Evolutionary conservation across 1,140 invertebrate species (phyloP).

Genomic region (Matsumurasca onukii): DNA sequence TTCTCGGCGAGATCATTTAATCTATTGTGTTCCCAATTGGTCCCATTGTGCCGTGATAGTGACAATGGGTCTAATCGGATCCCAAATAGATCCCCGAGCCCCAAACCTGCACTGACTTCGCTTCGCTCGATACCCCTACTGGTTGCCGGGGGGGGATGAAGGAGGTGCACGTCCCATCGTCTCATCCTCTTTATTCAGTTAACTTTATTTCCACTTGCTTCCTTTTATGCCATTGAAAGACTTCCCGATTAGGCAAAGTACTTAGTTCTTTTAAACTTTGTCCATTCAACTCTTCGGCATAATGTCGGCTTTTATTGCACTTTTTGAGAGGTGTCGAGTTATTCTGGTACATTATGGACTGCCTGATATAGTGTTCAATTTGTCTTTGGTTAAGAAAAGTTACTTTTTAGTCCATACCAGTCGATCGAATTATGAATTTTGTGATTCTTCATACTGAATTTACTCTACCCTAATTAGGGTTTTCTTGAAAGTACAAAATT

Average conservation of each 20-base stretch:
- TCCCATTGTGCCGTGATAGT: constrained; percentile 29
- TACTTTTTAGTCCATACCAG: neutral
- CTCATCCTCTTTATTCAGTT: neutral
- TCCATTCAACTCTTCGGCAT: too few relatives aligned
- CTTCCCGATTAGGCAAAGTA: too few relatives aligned
- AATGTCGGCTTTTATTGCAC: too few relatives aligned
- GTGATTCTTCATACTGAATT: neutral
- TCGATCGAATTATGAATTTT: neutral
- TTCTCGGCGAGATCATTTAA: constrained; percentile 28
- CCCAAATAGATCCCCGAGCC: constrained; percentile 26
- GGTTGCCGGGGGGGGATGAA: neutral
- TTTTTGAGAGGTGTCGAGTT: too few relatives aligned
- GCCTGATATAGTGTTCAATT: neutral
- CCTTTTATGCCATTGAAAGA: constrained; percentile 2
- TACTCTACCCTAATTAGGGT: neutral
- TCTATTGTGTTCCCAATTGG: constrained; percentile 32
- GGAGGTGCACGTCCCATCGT: neutral
- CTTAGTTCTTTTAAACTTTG: too few relatives aligned
- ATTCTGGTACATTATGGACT: too few relatives aligned
- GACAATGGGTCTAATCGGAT: constrained; percentile 33
- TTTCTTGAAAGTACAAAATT: too few relatives aligned
- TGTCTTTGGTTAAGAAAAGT: neutral
- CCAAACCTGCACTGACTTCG: constrained; percentile 1
- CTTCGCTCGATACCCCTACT: neutral
- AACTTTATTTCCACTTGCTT: neutral